A percentile compares a stretch with the other conserved stretches of the same genome.
Evolutionary conservation across 1,140 invertebrate genomes (phyloP).

Genomic region (Temnothorax nylanderi): DNA sequence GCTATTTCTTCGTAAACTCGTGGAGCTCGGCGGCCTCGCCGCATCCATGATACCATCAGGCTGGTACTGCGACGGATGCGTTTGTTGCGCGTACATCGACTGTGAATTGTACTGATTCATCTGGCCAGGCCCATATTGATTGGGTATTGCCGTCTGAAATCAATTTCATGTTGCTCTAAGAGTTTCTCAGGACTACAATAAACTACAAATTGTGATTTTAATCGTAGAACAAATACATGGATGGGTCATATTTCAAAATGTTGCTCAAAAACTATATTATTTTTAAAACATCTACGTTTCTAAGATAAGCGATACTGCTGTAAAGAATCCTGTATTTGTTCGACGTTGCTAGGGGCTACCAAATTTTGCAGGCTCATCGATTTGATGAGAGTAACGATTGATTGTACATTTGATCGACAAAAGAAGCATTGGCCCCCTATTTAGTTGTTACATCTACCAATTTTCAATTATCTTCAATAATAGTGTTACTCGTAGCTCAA

Average conservation of each 20-base stretch:
- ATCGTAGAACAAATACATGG: conserved; percentile 17
- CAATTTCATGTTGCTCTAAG: neutral
- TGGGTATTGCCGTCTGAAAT: conserved; percentile 76
- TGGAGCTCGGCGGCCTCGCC: conserved; percentile 75
- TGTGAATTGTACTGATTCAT: conserved; percentile 79
- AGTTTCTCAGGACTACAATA: neutral
- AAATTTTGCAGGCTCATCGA: conserved; percentile 50
- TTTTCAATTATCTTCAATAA: neutral
- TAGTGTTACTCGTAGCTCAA: neutral
- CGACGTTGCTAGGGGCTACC: neutral
- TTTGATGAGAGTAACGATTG: neutral
- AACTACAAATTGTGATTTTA: neutral
- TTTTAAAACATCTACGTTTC: neutral
- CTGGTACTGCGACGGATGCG: conserved; percentile 77
- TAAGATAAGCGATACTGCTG: neutral
- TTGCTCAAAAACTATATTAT: neutral
- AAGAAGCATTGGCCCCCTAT: neutral
- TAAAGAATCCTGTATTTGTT: conserved; percentile 13
- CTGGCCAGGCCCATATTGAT: conserved; percentile 79
- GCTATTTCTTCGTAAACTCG: conserved; percentile 83
- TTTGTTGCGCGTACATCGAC: conserved; percentile 70
- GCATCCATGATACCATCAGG: conserved; percentile 73
- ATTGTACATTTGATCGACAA: neutral
- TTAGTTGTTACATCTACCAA: neutral
- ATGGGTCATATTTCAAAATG: neutral